Evolutionary conservation across 2,888 invertebrate species (phyloP), one percentile per base, ranked within the genome.

Genomic region (Hetaerina titia): DNA sequence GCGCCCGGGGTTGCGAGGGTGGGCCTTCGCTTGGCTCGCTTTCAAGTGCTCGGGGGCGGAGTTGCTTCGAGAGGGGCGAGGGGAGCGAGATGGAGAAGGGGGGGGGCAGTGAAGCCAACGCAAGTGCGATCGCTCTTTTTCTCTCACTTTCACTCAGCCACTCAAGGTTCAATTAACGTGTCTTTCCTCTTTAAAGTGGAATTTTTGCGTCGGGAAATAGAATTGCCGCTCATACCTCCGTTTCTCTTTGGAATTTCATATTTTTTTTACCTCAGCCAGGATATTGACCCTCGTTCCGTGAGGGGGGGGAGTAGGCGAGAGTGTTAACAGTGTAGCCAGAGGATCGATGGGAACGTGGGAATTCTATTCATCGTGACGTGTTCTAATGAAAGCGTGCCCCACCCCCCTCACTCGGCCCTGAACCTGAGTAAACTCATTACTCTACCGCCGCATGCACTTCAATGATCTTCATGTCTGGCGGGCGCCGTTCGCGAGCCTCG

Each of bases 261-360:
- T 22, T 22, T 69, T 9, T n/a, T 31, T 81, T 2, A 31, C 81
- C 31, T 31, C 31, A 13, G 81, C 7, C 25, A 81, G 81, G 81
- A 81, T 81, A 81, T 81, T 81, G 81, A 81, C 81, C 81, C 69
- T 81, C 15, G n/a, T n/a, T 69, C 15, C n/a, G n/a, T 69, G n/a
- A 0, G n/a, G n/a, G n/a, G n/a, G n/a, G 69, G 19, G 69, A n/a
- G 22, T 81, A 31, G 25, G 31, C 25, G 81, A 9, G 81, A 31
- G 19, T 8, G 9, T 81, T 69, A 22, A 22, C 9, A 81, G 81
- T 25, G 69, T 8, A 81, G 81, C 81, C 25, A 22, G 69, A 74
- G 22, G 25, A 81, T 81, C 81, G 81, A 81, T 31, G 81, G 13
- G 81, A 31, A 13, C 31, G 25, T 15, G 17, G 81, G 81, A 31